Percentiles rank a stretch among this genome's conserved stretches.
These are phyloP conservation scores for Apaloderma vittatum DNA, from an alignment of 2,113 vertebrate genomes.

Conservation along the genomic window DNA sequence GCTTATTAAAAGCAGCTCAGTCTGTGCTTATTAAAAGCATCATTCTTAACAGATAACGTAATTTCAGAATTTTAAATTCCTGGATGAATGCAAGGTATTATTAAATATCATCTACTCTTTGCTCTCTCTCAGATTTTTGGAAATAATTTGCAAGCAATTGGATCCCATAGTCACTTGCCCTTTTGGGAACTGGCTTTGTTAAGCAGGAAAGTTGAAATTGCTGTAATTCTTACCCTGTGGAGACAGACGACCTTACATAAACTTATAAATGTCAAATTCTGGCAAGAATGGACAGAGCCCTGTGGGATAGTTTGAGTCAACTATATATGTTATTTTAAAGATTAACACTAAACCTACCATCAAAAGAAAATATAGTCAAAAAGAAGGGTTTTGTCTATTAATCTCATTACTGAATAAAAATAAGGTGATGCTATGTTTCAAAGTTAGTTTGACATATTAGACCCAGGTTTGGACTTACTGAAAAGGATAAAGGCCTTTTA, in stretches of 20 bases:
- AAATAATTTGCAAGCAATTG: not conserved
- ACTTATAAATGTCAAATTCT: slow-evolving; percentile 57
- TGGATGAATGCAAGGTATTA: not conserved
- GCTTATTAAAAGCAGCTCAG: not conserved
- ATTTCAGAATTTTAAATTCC: not conserved
- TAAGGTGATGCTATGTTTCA: not conserved
- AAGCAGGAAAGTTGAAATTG: not conserved
- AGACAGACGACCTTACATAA: slow-evolving; percentile 54
- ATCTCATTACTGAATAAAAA: not conserved
- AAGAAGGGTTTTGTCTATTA: not conserved
- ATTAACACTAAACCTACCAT: not conserved
- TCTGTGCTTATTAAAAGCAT: not conserved
- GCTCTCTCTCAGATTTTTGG: not conserved
- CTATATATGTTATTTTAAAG: not conserved
- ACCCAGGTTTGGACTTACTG: not conserved
- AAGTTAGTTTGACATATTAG: not conserved
- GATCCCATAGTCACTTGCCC: not conserved
- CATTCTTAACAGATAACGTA: not conserved
- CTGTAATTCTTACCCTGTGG: slow-evolving; percentile 5
- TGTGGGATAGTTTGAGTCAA: not conserved
- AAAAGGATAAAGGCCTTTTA: not conserved
- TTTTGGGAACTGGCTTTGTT: slow-evolving; percentile 41
- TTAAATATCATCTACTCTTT: not conserved
- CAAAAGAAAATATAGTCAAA: not conserved
- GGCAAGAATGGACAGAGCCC: not conserved